Percentiles rank a stretch among this genome's conserved stretches.
phyloP scores from a whole-genome alignment of 2,888 invertebrate genomes.

The Blastobasis adustella region DNA sequence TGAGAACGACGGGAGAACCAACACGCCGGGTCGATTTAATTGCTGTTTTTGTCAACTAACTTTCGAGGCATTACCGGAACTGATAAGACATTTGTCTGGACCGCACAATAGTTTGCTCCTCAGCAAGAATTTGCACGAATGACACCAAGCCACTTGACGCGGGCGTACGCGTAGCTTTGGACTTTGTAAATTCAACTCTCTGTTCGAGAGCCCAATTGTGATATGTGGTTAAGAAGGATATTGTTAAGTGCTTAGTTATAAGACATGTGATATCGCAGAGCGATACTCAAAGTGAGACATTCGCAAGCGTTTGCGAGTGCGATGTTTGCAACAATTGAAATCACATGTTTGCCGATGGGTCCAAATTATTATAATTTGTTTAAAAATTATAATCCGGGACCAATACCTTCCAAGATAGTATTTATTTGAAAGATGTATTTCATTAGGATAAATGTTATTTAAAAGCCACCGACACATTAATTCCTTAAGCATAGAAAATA shows the following conservation, averaged over 20 bases:
- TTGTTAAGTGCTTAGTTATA: slow-evolving; percentile 56
- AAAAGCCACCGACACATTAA: slow-evolving; percentile 76
- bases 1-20: slow-evolving; percentile 79
- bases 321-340: slow-evolving; percentile 51
- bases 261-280: slow-evolving; percentile 63
- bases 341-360: slow-evolving; percentile 68
- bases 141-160: slow-evolving; percentile 60
- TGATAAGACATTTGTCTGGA: slow-evolving; percentile 90
- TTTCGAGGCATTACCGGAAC: slow-evolving; percentile 89
- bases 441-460: slow-evolving; percentile 70
- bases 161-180: slow-evolving; percentile 46
- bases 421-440: slow-evolving; percentile 74
- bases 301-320: slow-evolving; percentile 52
- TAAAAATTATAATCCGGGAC: slow-evolving; percentile 76
- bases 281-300: slow-evolving; percentile 61
- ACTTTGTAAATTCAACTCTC: slow-evolving; percentile 61
- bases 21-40: slow-evolving; percentile 81
- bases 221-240: slow-evolving; percentile 70
- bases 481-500: slow-evolving; percentile 74
- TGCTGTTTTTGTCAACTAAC: slow-evolving; percentile 92
- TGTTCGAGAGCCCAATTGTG: slow-evolving; percentile 65
- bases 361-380: slow-evolving; percentile 74
- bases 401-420: slow-evolving; percentile 74
- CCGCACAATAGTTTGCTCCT: slow-evolving; percentile 91
- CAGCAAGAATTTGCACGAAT: slow-evolving; percentile 90